Conservation (phyloP, 1,140 invertebrate genomes). For the Halyomorpha halys region DNA sequence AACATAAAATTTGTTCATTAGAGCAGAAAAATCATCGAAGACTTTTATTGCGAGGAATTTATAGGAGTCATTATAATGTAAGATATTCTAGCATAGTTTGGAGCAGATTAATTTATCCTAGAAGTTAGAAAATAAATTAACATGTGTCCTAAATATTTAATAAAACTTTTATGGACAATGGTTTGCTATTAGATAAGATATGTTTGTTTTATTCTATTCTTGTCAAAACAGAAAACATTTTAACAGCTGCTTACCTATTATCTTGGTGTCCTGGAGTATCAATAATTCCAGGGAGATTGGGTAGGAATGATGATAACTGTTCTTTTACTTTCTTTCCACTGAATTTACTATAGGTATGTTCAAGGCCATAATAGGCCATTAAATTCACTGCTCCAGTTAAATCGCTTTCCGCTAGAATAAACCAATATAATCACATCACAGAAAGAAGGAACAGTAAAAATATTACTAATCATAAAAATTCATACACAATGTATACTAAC, state of each 20-base stretch:
- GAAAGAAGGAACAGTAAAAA: neutral
- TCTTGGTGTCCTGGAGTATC: constrained; percentile 71
- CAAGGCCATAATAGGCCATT: constrained; percentile 89
- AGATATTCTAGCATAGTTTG: no score
- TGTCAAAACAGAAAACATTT: no score
- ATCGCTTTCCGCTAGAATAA: constrained; percentile 71
- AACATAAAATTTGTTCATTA: no score
- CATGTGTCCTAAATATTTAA: no score
- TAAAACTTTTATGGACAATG: no score
- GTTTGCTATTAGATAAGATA: no score
- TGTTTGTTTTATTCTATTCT: no score
- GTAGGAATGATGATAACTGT: constrained; percentile 86
- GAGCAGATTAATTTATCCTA: no score
- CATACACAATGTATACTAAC: neutral
- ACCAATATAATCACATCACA: constrained; percentile 20
- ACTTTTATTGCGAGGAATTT: no score
- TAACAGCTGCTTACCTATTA: constrained; percentile 45
- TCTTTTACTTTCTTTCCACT: constrained; percentile 96
- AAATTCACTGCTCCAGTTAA: constrained; percentile 92
- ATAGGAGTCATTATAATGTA: no score
- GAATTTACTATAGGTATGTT: constrained; percentile 96
- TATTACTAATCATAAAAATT: neutral
- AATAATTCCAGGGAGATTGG: constrained; percentile 86
- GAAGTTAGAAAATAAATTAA: no score
- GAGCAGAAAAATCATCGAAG: no score